phyloP scores from a whole-genome alignment of 2,113 vertebrate genomes.

The Isichthys henryi region DNA sequence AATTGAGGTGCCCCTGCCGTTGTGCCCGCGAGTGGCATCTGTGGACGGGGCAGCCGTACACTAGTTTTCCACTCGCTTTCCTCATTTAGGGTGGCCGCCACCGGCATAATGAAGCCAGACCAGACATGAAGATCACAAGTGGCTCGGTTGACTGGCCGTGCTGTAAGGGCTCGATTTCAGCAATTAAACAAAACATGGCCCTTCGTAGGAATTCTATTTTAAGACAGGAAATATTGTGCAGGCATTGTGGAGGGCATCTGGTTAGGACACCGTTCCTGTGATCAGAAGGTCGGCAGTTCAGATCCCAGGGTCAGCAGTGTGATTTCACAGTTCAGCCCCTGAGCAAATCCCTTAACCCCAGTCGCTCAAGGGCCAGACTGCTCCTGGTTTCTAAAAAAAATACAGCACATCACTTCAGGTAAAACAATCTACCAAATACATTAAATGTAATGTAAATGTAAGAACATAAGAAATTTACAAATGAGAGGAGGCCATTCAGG shows the following conservation, averaged over 20 bases:
- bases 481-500: too few species aligned
- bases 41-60: not conserved
- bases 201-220: not conserved
- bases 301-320: not conserved
- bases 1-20: not conserved
- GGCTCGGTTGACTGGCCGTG: not conserved
- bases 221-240: not conserved
- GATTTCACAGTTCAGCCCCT: not conserved
- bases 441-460: not conserved
- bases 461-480: not conserved
- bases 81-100: not conserved
- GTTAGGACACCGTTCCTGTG: not conserved
- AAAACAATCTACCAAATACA: not conserved
- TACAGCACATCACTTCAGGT: not conserved
- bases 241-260: not conserved
- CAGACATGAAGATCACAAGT: not conserved
- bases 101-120: not conserved
- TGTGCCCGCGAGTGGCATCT: not conserved
- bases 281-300: not conserved
- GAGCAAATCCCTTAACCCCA: not conserved
- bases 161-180: not conserved
- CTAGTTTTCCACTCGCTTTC: not conserved
- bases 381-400: not conserved
- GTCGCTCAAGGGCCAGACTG: not conserved
- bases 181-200: not conserved